phyloP scores from a whole-genome alignment of 2,797 vertebrate genomes.

The Vireo griseus region DNA sequence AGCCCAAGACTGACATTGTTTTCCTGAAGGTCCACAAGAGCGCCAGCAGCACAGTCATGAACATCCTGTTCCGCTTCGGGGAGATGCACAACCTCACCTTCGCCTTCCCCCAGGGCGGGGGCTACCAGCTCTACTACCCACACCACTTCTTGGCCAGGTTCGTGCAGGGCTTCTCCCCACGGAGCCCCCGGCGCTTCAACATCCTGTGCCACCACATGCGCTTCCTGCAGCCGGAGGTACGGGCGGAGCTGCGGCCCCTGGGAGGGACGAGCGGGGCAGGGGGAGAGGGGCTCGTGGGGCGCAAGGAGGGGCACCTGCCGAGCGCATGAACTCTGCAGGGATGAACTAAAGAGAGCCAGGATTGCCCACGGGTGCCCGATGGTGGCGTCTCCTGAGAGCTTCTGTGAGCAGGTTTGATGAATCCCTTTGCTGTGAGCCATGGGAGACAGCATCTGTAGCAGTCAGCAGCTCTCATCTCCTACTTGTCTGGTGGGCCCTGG shows the following conservation, averaged over 20 bases:
- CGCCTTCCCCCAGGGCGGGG: conserved; percentile 73
- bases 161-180: conserved; percentile 72
- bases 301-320: background rate
- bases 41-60: conserved; percentile 72
- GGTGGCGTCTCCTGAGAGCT: background rate
- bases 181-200: conserved; percentile 66
- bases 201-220: conserved; percentile 90
- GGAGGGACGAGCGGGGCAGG: fast-evolving
- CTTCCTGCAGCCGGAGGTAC: conserved; percentile 79
- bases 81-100: conserved; percentile 83
- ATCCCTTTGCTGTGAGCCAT: background rate
- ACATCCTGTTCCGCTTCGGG: conserved; percentile 84
- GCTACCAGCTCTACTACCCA: conserved; percentile 80
- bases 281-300: fast-evolving
- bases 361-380: background rate
- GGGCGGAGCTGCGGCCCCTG: fast-evolving
- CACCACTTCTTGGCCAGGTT: conserved; percentile 70
- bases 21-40: conserved; percentile 78
- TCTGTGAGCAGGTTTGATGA: background rate
- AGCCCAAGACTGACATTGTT: conserved; percentile 75
- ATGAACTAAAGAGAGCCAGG: background rate
- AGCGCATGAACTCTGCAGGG: background rate
- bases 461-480: fast-evolving
- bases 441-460: background rate
- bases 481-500: background rate